Percentiles rank a stretch among this genome's conserved stretches.
phyloP scores from a whole-genome alignment of 1,140 invertebrate genomes.

The Orchestia grillus region DNA sequence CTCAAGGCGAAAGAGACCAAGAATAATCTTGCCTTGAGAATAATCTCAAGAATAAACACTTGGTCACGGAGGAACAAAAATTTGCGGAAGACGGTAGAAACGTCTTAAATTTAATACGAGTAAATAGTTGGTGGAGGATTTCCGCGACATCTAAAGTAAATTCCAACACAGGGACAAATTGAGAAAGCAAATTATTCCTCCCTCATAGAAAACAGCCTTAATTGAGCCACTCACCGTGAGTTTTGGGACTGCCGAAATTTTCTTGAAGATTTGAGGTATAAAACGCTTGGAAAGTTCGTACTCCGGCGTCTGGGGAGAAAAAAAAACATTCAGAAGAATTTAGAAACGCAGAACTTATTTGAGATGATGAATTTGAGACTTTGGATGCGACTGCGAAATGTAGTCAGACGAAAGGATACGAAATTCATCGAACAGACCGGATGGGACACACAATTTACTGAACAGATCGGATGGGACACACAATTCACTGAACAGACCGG shows the following conservation, averaged over 20 bases:
- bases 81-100: background rate
- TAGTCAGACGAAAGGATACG: background rate
- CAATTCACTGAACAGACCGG: no score
- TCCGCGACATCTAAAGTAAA: background rate
- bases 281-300: slow-evolving; percentile 10
- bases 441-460: no score
- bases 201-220: background rate
- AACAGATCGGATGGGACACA: no score
- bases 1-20: background rate
- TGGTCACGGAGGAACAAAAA: background rate
- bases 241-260: slow-evolving; percentile 11
- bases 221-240: slow-evolving; percentile 24
- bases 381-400: background rate
- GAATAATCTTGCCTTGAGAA: background rate
- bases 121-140: background rate
- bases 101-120: background rate
- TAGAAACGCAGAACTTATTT: background rate
- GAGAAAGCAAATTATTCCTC: background rate
- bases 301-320: background rate
- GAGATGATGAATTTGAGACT: background rate
- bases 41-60: no score
- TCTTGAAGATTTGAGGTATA: background rate
- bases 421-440: background rate
- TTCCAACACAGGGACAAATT: background rate
- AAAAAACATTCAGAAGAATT: background rate